phyloP scores from a whole-genome alignment of 2,797 vertebrate species.

The Peromyscus melanophrys region DNA sequence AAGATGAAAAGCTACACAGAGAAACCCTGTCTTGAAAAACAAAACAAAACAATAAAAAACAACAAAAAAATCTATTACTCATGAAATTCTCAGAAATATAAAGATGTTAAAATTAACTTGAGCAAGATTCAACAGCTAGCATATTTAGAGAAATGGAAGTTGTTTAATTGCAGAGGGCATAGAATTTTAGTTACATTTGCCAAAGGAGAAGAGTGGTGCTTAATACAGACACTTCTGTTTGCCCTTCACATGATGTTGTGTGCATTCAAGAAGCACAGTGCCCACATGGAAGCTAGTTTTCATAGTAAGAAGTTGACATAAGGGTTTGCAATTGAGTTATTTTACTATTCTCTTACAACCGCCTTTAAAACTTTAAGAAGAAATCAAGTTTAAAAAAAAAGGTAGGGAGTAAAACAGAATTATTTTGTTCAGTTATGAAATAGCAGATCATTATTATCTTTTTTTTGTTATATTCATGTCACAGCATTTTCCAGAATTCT shows the following conservation, averaged over 20 bases:
- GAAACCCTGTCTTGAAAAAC: too few species aligned
- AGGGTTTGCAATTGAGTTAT: not conserved
- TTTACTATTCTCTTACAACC: not conserved
- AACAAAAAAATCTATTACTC: too few species aligned
- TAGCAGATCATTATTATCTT: not conserved
- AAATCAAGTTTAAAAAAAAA: not conserved
- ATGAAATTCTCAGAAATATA: not conserved
- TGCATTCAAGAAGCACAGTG: fast-evolving
- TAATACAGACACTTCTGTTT: not conserved
- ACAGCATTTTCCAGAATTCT: not conserved
- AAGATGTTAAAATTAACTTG: not conserved
- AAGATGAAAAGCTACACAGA: too few species aligned
- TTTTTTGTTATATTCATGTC: not conserved
- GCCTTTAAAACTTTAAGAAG: not conserved
- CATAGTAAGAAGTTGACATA: not conserved
- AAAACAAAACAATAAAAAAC: too few species aligned
- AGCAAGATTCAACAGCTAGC: not conserved
- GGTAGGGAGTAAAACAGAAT: not conserved
- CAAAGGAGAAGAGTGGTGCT: not conserved
- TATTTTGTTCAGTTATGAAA: not conserved
- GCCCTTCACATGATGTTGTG: not conserved
- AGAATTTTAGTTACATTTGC: not conserved
- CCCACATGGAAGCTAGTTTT: not conserved
- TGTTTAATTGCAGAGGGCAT: not conserved
- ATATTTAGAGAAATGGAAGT: not conserved